phyloP scores from a whole-genome alignment of 2,113 vertebrate genomes.

The Corythaixoides concolor region DNA sequence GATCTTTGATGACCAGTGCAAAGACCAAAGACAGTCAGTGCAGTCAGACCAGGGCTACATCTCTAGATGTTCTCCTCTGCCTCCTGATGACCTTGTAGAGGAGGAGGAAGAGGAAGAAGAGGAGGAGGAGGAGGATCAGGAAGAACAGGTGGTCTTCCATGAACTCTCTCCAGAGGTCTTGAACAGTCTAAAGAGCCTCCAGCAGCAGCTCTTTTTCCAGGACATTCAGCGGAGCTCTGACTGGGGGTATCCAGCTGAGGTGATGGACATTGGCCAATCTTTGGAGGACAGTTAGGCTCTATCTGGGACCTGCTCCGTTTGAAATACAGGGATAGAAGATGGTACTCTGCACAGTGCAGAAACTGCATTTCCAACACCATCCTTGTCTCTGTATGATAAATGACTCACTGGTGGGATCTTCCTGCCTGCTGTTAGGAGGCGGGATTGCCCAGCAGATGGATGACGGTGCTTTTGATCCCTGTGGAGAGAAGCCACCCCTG shows the following conservation, averaged over 20 bases:
- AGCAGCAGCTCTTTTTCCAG: constrained; percentile 78
- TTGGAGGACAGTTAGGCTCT: background rate
- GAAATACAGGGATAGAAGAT: background rate
- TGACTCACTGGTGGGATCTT: background rate
- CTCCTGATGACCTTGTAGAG: constrained; percentile 48
- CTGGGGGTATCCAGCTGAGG: constrained; percentile 22
- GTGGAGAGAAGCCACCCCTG: background rate
- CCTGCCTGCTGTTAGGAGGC: background rate
- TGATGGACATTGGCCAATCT: background rate
- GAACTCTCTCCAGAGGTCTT: constrained; percentile 69
- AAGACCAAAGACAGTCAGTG: constrained; percentile 76
- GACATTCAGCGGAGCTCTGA: constrained; percentile 61
- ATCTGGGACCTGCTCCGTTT: background rate
- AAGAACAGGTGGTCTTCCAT: background rate
- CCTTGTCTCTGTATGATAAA: background rate
- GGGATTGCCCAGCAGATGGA: background rate
- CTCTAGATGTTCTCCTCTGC: constrained; percentile 80
- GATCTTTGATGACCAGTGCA: constrained; percentile 48
- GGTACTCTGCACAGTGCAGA: background rate
- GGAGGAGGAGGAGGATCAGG: background rate
- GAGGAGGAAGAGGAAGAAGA: constrained; percentile 44
- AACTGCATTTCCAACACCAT: background rate
- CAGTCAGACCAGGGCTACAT: constrained; percentile 92
- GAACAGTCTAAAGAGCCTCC: constrained; percentile 77
- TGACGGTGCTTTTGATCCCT: background rate